A percentile compares a stretch with the other conserved stretches of the same genome.
Evolutionary conservation across 2,113 vertebrate species (phyloP).

Genomic region (Tricholaema leucomelas): DNA sequence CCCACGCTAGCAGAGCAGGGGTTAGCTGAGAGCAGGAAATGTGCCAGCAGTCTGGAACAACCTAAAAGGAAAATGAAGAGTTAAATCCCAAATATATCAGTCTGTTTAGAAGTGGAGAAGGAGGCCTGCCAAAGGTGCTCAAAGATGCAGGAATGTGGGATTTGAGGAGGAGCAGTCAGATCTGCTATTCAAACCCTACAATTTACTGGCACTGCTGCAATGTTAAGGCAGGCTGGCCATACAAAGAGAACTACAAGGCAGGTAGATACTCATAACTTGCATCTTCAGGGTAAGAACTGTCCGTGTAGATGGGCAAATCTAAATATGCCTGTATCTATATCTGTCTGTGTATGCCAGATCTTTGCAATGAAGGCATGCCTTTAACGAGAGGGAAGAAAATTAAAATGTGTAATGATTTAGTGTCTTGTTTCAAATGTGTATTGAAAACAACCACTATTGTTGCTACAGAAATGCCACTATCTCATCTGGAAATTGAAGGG

Average conservation of each 20-base stretch:
- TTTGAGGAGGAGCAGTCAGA: neutral
- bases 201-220: neutral
- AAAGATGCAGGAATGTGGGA: neutral
- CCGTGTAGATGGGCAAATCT: neutral
- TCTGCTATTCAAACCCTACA: neutral
- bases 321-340: neutral
- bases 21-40: constrained; percentile 23
- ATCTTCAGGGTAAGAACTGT: neutral
- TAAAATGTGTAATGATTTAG: neutral
- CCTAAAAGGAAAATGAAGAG: constrained; percentile 1
- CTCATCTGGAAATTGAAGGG: neutral
- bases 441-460: neutral
- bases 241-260: neutral
- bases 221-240: neutral
- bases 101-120: neutral
- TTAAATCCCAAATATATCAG: constrained; percentile 27
- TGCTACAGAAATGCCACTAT: neutral
- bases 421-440: neutral
- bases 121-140: neutral
- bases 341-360: neutral
- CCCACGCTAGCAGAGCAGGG: constrained; percentile 41
- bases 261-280: neutral
- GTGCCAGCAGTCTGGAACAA: constrained; percentile 23
- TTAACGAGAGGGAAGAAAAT: neutral
- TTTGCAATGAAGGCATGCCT: neutral